A percentile compares a stretch with the other conserved stretches of the same genome.
Conservation (phyloP, 2,113 vertebrate species). For the Nestor notabilis region DNA sequence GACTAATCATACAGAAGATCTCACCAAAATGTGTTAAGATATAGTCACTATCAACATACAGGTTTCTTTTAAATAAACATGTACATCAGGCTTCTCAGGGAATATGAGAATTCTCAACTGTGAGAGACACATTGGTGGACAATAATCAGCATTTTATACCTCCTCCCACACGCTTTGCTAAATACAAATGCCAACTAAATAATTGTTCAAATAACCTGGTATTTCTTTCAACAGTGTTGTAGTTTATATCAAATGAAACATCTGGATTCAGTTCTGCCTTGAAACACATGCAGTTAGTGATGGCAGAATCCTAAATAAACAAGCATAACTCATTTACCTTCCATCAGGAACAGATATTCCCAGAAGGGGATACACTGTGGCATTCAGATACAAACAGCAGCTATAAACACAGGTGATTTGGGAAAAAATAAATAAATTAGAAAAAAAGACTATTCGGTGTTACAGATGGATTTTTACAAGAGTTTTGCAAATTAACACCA, state of each 20-base stretch:
- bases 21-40: not conserved
- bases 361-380: not conserved
- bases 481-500: not conserved
- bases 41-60: not conserved
- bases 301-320: not conserved
- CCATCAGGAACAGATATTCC: not conserved
- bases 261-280: not conserved
- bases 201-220: slow-evolving; percentile 6
- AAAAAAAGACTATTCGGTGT: not conserved
- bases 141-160: not conserved
- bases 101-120: not conserved
- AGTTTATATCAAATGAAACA: not conserved
- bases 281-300: not conserved
- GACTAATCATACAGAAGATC: not conserved
- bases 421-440: no score
- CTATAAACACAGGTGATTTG: not conserved
- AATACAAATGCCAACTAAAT: slow-evolving; percentile 43
- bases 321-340: not conserved
- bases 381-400: not conserved
- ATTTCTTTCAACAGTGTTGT: not conserved
- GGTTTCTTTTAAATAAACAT: not conserved
- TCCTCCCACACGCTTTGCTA: not conserved
- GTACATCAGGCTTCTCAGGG: not conserved
- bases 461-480: not conserved
- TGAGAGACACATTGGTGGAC: not conserved